phyloP scores from a whole-genome alignment of 2,797 vertebrate genomes.

The Dallia pectoralis region DNA sequence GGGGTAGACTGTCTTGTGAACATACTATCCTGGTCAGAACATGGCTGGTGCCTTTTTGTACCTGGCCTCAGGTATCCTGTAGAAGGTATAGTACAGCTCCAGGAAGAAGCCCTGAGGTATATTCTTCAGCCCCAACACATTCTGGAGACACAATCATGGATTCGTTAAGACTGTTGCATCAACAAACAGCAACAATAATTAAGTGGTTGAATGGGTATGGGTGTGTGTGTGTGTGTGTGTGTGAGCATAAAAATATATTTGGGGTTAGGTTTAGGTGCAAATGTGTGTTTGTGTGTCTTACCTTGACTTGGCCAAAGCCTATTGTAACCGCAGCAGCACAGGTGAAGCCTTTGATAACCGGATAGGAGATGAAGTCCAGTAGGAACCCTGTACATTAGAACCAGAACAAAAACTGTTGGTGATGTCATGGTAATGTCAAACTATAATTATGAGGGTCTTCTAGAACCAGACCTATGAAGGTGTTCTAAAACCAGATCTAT shows the following conservation, averaged over 20 bases:
- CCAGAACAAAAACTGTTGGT: background rate
- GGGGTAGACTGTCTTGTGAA: no score
- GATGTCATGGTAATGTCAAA: background rate
- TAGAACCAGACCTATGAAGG: background rate
- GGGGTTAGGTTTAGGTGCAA: no score
- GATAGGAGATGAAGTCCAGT: constrained; percentile 92
- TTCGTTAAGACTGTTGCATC: background rate
- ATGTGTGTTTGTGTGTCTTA: constrained; percentile 53
- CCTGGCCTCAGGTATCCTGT: constrained; percentile 69
- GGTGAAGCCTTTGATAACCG: constrained; percentile 94
- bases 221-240: constrained; percentile 2
- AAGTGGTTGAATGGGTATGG: background rate
- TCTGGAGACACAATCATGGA: constrained; percentile 68
- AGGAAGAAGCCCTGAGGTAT: constrained; percentile 85
- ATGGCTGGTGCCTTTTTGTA: background rate
- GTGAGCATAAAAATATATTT: no score
- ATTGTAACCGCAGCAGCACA: constrained; percentile 90
- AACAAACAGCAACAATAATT: no score
- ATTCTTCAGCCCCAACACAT: constrained; percentile 83
- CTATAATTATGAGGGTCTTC: background rate
- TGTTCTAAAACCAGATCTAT: background rate
- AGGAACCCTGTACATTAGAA: constrained; percentile 80
- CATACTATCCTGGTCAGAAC: no score
- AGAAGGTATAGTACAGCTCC: constrained; percentile 87
- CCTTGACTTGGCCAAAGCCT: constrained; percentile 91